Base-by-base conservation (phyloP, 2,888 invertebrate genomes). In the Cheilosia vernalis region DNA sequence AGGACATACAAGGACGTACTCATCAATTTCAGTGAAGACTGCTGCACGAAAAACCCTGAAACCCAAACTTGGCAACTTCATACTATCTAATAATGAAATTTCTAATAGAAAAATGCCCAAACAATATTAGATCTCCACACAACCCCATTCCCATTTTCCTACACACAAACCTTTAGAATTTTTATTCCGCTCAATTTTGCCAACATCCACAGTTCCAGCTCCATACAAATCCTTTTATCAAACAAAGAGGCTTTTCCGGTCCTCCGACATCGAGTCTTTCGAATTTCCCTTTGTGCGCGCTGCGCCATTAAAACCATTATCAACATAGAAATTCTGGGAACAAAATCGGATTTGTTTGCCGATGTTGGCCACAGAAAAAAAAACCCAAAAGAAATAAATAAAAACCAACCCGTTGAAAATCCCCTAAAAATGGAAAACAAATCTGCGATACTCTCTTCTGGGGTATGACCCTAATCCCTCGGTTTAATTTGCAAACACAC, bases 191-290 rank as follows among this genome's bases (percentile, higher is more conserved):
- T 17, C n/a, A 47, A 9, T 47, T 44, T 47, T 19, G 47, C 17
- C 47, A 19, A 19, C 47, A 47, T 19, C 9, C 17, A 47, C 19
- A 66, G 42, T 69, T 44, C 30, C 19, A 56, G 30, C 9, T 30
- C 19, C 55, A 55, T 30, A 42, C 44, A 69, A 69, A 69, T 69
- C 67, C 44, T 56, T 56, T 56, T 56, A 56, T 47, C 55, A 55
- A 37, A 24, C 53, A 66, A 17, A 66, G 40, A 42, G 66, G 55
- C 53, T 44, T 33, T 63, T 49, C 27, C 13, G 15, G 0, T 63
- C 5, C 27, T 66, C 19, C 19, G 24, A 2, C 51, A 24, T 37
- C 17, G 30, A 27, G 17, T 27, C 19, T 49, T 33, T 13, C n/a
- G 17, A 44, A 44, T n/a, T 44, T 44, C 17, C n/a, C 17, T 37